Evolutionary conservation across 1,140 invertebrate genomes (phyloP).

Genomic region (Bombus picipes): DNA sequence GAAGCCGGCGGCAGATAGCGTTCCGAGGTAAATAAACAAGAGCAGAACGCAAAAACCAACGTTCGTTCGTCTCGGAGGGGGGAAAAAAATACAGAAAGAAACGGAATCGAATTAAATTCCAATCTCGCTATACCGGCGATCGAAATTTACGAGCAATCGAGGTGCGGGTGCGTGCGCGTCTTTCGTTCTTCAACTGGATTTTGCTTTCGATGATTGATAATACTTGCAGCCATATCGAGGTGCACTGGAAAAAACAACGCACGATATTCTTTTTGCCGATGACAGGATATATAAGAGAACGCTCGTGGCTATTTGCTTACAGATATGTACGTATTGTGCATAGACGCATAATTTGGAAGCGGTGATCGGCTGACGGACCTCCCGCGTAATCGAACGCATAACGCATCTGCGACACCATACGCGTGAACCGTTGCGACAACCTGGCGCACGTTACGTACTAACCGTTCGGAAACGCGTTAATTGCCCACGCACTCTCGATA

Average conservation of each 20-base stretch:
- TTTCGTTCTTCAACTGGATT: not conserved
- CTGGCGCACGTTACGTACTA: not conserved
- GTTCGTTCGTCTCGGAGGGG: too few species aligned
- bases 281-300: not conserved
- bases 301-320: not conserved
- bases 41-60: too few species aligned
- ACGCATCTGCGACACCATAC: constrained; percentile 16
- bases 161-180: not conserved
- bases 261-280: not conserved
- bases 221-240: not conserved
- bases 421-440: not conserved
- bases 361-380: too few species aligned
- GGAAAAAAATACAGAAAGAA: too few species aligned
- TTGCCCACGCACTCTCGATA: constrained; percentile 25
- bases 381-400: constrained; percentile 4
- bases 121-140: too few species aligned
- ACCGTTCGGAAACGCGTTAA: constrained; percentile 16
- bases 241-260: not conserved
- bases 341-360: not conserved
- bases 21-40: too few species aligned
- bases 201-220: too few species aligned
- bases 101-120: too few species aligned
- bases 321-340: not conserved
- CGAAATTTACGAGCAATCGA: too few species aligned
- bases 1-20: too few species aligned